phyloP scores from a whole-genome alignment of 2,888 invertebrate genomes.

The Anorthoa munda region DNA sequence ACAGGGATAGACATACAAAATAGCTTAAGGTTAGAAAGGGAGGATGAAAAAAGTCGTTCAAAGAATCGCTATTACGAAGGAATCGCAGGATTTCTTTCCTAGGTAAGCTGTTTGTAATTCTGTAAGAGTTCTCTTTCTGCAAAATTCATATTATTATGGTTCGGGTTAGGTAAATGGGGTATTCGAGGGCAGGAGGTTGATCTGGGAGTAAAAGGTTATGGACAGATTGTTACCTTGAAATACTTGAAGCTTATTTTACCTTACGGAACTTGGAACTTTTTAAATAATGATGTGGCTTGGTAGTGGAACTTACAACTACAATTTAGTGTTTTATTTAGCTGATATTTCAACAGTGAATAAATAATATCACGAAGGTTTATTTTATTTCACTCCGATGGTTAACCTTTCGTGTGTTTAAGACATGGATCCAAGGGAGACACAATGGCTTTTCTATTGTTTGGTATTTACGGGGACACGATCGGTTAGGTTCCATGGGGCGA shows the following conservation, averaged over 20 bases:
- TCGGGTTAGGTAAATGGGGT: constrained; percentile 28
- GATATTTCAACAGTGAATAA: background rate
- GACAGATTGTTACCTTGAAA: constrained; percentile 11
- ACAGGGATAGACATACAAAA: constrained; percentile 55
- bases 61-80: constrained; percentile 65
- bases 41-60: constrained; percentile 54
- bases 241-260: background rate
- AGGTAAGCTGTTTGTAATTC: constrained; percentile 73
- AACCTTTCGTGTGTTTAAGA: too few species aligned
- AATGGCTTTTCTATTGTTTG: too few species aligned
- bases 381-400: too few species aligned
- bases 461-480: too few species aligned
- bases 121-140: constrained; percentile 65
- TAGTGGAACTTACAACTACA: too few species aligned
- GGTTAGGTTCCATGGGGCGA: too few species aligned
- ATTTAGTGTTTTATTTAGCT: too few species aligned
- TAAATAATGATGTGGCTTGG: background rate
- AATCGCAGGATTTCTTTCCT: constrained; percentile 67
- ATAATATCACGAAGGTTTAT: too few species aligned
- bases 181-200: constrained; percentile 25
- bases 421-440: too few species aligned
- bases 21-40: constrained; percentile 33
- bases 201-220: constrained; percentile 25
- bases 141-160: constrained; percentile 58
- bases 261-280: background rate